Base-by-base conservation (phyloP, 2,113 vertebrate species). In the Cathartes aura region DNA sequence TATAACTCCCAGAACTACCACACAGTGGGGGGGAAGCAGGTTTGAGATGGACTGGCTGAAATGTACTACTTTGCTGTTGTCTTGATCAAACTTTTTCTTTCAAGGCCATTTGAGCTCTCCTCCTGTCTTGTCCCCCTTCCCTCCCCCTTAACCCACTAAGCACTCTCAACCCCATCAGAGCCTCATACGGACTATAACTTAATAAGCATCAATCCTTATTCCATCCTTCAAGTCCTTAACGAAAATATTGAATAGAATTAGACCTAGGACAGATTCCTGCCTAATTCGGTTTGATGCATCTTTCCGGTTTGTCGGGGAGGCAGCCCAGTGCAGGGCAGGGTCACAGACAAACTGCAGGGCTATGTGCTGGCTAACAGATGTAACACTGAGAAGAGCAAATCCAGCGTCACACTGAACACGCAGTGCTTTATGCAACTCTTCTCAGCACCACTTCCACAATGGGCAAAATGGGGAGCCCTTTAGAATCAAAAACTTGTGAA, bases 241-340 rank as follows among this genome's bases (percentile, higher is more conserved):
- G 83, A 94, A 94, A 96, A 93, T 94, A 95, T 78, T 89, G 68
- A 94, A 95, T 87, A 71, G 87, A 94, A 81, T 75, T 9, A 89
- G 64, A 94, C 18, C 32, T 29, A 59, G 68, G 90, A 88, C 30
- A 56, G 84, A 91, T 87, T 93, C 72, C 73, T 81, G 83, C 59
- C 55, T 94, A 67, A 93, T 63, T 43, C 74, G 45, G 38, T 87
- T 87, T 53, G 89, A 87, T 48, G 38, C 50, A 67, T 78, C 83
- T 71, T 70, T 50, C 47, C 72, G 93, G 80, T 13, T 34, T 83
- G 80, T 45, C n/a, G 75, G 60, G 58, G 43, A 90, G 38, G 82
- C 27, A 85, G 68, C 5, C 21, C 78, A 38, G 59, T 2, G 40
- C 75, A 68, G 73, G 70, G 32, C 81, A 75, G 66, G 85, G 58